Percentiles rank a stretch among this genome's conserved stretches.
Conservation (phyloP, 92 coral and sea anemone genomes). For the Micromussa lordhowensis region DNA sequence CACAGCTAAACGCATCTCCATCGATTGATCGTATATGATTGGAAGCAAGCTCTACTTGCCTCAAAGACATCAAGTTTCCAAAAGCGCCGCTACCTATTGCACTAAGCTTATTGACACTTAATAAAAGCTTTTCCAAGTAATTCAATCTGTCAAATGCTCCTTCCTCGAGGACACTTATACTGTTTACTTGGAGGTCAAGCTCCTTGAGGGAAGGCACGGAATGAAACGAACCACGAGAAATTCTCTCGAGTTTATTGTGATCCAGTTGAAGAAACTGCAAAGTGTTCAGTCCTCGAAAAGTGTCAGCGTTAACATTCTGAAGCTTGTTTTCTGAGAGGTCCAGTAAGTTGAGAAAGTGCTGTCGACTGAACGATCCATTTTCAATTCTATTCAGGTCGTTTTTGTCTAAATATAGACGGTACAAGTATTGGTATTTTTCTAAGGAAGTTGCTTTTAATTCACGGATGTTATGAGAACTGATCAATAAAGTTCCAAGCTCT, state of each 20-base stretch:
- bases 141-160: slow-evolving; percentile 76
- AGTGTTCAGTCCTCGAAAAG: slow-evolving; percentile 65
- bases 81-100: slow-evolving; percentile 46
- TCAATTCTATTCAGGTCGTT: slow-evolving; percentile 57
- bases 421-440: slow-evolving; percentile 43
- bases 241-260: slow-evolving; percentile 55
- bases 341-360: slow-evolving; percentile 34
- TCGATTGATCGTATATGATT: slow-evolving; percentile 54
- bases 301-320: slow-evolving; percentile 24
- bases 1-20: slow-evolving; percentile 42
- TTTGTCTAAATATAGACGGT: slow-evolving; percentile 54
- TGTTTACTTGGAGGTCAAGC: slow-evolving; percentile 62
- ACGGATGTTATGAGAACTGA: slow-evolving; percentile 27
- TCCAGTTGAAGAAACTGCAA: slow-evolving; percentile 47
- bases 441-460: slow-evolving; percentile 43
- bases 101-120: slow-evolving; percentile 49
- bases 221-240: slow-evolving; percentile 54
- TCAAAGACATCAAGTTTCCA: slow-evolving; percentile 76
- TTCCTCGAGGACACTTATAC: slow-evolving; percentile 45
- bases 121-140: slow-evolving; percentile 37
- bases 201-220: slow-evolving; percentile 25
- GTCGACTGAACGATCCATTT: slow-evolving; percentile 59
- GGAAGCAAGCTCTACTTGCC: slow-evolving; percentile 56
- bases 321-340: slow-evolving; percentile 63
- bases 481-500: slow-evolving; percentile 15